Conservation (phyloP, 2,888 invertebrate genomes). For the Sarcophaga variegata region DNA sequence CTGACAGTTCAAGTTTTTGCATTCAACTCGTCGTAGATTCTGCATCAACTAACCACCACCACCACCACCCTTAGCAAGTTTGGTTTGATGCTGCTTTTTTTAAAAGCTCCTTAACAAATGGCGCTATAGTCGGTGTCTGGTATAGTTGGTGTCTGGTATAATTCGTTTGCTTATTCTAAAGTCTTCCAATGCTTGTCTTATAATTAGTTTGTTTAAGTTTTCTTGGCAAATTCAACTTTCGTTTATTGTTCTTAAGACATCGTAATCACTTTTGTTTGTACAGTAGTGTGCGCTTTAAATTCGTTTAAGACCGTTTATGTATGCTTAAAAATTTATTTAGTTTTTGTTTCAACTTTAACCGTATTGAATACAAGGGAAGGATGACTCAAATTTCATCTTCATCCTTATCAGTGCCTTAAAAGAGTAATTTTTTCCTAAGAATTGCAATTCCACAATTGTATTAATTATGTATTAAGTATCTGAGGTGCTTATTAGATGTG, state of each 20-base stretch:
- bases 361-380: slow-evolving; percentile 9
- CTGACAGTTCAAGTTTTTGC: slow-evolving; percentile 57
- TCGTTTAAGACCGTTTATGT: not conserved
- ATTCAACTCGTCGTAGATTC: slow-evolving; percentile 41
- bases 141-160: too few relatives aligned
- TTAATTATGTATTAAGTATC: too few relatives aligned
- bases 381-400: not conserved
- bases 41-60: slow-evolving; percentile 23
- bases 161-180: too few relatives aligned
- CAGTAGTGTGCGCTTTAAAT: not conserved
- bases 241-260: too few relatives aligned
- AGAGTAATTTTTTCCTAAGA: slow-evolving; percentile 12
- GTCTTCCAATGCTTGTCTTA: too few relatives aligned
- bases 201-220: too few relatives aligned
- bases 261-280: not conserved
- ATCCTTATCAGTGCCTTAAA: slow-evolving; percentile 15
- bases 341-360: slow-evolving; percentile 38
- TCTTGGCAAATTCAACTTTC: too few relatives aligned
- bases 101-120: slow-evolving; percentile 4
- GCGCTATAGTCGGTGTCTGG: too few relatives aligned
- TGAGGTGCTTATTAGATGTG: too few relatives aligned
- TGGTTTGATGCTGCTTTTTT: not conserved
- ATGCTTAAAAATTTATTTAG: not conserved
- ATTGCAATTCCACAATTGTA: too few relatives aligned
- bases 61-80: not conserved